Evolutionary conservation across 2,797 vertebrate species (phyloP), one percentile per base, ranked within the genome.

Genomic region (Amblyraja radiata): DNA sequence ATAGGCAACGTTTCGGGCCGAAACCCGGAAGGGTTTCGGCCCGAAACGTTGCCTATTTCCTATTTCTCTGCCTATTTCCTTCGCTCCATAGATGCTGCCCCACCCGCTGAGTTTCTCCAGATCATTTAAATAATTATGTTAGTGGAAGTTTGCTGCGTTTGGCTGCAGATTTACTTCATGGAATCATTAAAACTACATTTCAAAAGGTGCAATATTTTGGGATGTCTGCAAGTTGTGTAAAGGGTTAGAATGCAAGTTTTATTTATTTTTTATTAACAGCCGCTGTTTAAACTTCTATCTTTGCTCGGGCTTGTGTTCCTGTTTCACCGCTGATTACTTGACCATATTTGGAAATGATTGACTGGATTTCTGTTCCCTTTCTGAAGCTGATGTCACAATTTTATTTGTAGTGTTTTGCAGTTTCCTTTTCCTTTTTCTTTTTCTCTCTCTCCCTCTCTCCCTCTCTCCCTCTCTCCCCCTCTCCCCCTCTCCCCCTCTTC

Each of bases 311-410:
- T 25, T 6, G 16, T 36, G 61, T 88, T 88, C 61, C 84, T 68
- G n/a, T 68, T 88, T 88, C 84, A 36, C 61, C 3, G n/a, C 61
- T 36, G 84, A 88, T 18, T 68, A 32, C 1, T 16, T 65, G 84
- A 0, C 84, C 84, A 65, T 68, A 88, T 88, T 65, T 88, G 84
- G 84, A 88, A 88, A 36, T 88, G 28, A 32, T 65, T 88, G n/a
- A 88, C 84, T 39, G 77, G 39, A 79, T 16, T 88, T 88, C 13
- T 16, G 84, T 88, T 88, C 61, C 36, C 63, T 88, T 65, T 32
- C 84, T 88, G 65, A 18, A 88, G 28, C n/a, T 61, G 23, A 54
- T 6, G 18, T 23, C 18, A 21, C 71, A 0, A 73, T 18, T 21
- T 21, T 73, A 73, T 23, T 73, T 21, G 23, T 6, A 73, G 21